Conservation (phyloP, 2,113 vertebrate species). For the Ursus arctos region DNA sequence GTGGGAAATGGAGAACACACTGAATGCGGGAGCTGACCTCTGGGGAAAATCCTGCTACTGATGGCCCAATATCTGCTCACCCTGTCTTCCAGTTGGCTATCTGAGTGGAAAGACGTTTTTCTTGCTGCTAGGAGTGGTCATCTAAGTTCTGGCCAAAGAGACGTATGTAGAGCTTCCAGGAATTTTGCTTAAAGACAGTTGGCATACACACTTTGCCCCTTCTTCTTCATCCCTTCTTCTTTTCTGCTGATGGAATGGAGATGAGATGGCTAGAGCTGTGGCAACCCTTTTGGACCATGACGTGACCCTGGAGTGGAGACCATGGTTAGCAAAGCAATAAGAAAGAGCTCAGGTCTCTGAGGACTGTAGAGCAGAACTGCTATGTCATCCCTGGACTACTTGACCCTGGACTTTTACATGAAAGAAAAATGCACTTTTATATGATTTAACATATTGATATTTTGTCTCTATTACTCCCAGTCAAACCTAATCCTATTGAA, state of each 20-base stretch:
- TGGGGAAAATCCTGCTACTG: background rate
- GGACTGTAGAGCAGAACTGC: background rate
- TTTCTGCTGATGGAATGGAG: background rate
- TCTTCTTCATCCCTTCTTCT: background rate
- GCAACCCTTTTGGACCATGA: background rate
- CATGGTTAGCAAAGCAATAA: background rate
- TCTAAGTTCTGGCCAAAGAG: background rate
- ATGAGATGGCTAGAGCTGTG: background rate
- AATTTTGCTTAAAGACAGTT: background rate
- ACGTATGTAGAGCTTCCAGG: background rate
- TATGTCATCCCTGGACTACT: background rate
- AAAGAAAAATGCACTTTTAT: background rate
- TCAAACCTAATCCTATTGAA: background rate
- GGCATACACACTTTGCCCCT: background rate
- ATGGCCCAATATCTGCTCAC: background rate
- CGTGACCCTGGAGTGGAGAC: background rate
- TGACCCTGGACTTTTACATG: background rate
- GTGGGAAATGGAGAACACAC: background rate
- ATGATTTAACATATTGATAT: background rate
- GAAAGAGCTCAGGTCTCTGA: background rate
- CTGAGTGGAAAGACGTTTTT: background rate
- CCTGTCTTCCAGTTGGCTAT: background rate
- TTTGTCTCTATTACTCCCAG: background rate
- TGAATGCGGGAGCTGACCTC: background rate
- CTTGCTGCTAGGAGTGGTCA: background rate